Evolutionary conservation across 2,113 vertebrate genomes (phyloP), one percentile per base, ranked within the genome.

Genomic region (Coturnix japonica): DNA sequence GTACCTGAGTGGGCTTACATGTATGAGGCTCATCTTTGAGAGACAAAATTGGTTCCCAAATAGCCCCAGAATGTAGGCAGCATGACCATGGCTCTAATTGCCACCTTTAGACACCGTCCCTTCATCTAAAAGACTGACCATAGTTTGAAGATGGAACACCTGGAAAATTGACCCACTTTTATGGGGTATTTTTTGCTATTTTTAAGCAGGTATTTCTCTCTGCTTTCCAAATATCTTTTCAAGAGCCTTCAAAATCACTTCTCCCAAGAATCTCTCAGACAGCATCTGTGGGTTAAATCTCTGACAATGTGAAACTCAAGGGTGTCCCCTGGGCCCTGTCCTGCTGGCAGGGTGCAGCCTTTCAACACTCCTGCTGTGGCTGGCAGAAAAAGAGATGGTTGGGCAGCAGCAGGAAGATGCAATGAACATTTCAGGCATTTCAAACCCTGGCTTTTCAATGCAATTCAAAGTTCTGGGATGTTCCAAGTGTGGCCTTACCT

Each of bases 41-140:
- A 70, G 41, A 21, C 28, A 73, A 26, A 66, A 84, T 61, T 81
- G 11, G 37, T 26, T 94, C 37, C 66, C 60, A 89, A 81, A 89
- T 70, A 51, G 19, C 30, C 26, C 28, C 1, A 1, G 60, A 69
- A 30, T 1, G 14, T 69, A 76, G 54, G 65, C 3, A 76, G 31
- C 41, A n/a, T 0, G 0, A 46, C 31, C 2, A 6, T 1, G 0
- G 28, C 22, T 90, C 81, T 70, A 80, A 59, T 53, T 61, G 33
- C 9, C 11, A 14, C 66, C 63, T 73, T 73, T 70, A 70, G 37
- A 59, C 43, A 53, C 8, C 23, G 19, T 76, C 47, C 84, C 67
- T 54, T 51, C 22, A 1, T 1, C 66, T 82, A 59, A 89, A 76
- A 91, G 74, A 46, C 56, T 82, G 28, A 76, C 30, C 41, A 66